Conservation (phyloP, 2,888 invertebrate genomes). For the Agrilus mali region DNA sequence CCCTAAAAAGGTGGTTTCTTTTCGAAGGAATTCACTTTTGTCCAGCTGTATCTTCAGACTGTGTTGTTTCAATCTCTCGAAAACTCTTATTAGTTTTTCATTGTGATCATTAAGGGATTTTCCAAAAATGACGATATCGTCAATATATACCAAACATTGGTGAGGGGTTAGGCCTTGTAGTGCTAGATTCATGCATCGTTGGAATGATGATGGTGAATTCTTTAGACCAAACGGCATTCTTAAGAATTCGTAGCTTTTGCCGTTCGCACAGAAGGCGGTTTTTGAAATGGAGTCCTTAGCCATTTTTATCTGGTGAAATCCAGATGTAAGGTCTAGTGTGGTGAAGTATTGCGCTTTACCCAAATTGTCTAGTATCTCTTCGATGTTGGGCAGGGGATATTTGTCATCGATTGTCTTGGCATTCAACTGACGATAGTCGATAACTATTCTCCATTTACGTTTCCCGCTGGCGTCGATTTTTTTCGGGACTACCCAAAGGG, state of each 20-base stretch:
- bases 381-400: constrained; percentile 15
- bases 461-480: constrained; percentile 16
- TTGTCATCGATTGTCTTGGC: constrained; percentile 20
- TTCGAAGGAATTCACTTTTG: constrained; percentile 23
- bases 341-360: constrained; percentile 20
- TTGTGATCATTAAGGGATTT: constrained; percentile 19
- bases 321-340: constrained; percentile 21
- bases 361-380: constrained; percentile 15
- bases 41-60: constrained; percentile 23
- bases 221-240: constrained; percentile 21
- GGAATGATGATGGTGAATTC: constrained; percentile 29
- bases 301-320: constrained; percentile 22
- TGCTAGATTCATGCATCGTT: constrained; percentile 22
- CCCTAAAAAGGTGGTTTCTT: constrained; percentile 26
- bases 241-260: constrained; percentile 22
- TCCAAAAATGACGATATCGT: too few relatives aligned
- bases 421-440: constrained; percentile 25
- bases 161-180: constrained; percentile 10
- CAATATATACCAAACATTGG: too few relatives aligned
- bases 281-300: constrained; percentile 15
- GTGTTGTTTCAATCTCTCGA: constrained; percentile 15
- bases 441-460: constrained; percentile 23
- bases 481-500: constrained; percentile 7
- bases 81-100: constrained; percentile 19
- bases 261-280: constrained; percentile 21